phyloP scores from a whole-genome alignment of 2,888 invertebrate species.

The Macrosiphum euphorbiae region DNA sequence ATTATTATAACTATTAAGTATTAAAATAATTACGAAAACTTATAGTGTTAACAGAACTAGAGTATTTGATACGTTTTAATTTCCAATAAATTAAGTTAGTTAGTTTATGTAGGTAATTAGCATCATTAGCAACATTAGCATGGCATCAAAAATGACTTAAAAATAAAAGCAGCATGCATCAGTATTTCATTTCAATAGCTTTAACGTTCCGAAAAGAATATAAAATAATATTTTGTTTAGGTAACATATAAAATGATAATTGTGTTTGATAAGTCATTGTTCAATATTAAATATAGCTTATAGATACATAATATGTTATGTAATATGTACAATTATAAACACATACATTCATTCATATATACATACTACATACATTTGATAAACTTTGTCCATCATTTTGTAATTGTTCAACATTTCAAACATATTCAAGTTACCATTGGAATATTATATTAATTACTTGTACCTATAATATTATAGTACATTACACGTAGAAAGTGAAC shows the following conservation, averaged over 20 bases:
- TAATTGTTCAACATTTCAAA: not conserved
- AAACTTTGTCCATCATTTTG: not conserved
- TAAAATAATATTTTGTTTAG: not conserved
- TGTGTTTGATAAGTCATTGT: not conserved
- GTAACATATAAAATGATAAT: not conserved
- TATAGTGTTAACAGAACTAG: not conserved
- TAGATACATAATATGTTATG: not conserved
- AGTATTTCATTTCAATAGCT: not conserved
- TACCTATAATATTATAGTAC: not conserved
- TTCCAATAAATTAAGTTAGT: not conserved
- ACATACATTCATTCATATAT: not conserved
- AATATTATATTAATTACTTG: not conserved
- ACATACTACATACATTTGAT: not conserved
- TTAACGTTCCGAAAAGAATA: not conserved
- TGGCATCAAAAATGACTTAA: not conserved
- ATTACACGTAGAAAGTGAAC: not conserved
- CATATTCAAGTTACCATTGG: not conserved
- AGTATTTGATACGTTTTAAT: not conserved
- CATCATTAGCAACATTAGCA: not conserved
- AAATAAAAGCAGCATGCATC: not conserved
- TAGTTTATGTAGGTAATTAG: not conserved
- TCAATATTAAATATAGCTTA: not conserved
- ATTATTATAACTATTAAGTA: not conserved
- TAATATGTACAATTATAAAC: not conserved
- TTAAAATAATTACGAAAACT: not conserved